phyloP scores from a whole-genome alignment of 1,140 invertebrate genomes.

The Drosophila grimshawi region DNA sequence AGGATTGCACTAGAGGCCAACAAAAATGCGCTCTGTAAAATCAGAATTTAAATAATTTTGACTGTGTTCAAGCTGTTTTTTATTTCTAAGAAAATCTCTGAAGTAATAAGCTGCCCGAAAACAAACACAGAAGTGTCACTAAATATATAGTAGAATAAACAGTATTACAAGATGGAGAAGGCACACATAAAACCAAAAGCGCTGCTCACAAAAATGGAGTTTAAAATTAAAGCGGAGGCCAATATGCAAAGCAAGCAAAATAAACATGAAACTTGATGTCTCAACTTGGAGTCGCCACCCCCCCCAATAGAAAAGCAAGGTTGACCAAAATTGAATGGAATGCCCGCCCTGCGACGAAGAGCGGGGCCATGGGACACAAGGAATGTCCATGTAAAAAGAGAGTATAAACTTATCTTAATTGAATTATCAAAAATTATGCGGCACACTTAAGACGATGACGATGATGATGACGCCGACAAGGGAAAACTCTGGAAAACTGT shows the following conservation, averaged over 20 bases:
- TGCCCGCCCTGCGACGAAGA: slow-evolving; percentile 12
- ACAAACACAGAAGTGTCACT: background rate
- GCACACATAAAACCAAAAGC: background rate
- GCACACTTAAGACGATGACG: slow-evolving; percentile 48
- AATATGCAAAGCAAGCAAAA: slow-evolving; percentile 56
- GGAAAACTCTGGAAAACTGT: slow-evolving; percentile 29
- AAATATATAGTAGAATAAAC: slow-evolving; percentile 7
- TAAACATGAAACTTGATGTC: slow-evolving; percentile 62
- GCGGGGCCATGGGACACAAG: slow-evolving; percentile 1
- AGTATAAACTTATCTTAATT: slow-evolving; percentile 69
- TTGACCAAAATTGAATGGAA: slow-evolving; percentile 53
- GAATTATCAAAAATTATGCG: slow-evolving; percentile 73
- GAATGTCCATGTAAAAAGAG: slow-evolving; percentile 39
- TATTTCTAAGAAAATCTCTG: background rate
- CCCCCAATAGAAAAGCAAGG: background rate
- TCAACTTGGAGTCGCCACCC: slow-evolving; percentile 42
- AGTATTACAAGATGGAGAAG: background rate
- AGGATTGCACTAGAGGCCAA: background rate
- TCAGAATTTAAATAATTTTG: background rate
- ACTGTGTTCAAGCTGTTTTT: background rate
- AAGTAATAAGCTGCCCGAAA: background rate
- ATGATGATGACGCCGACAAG: slow-evolving; percentile 4
- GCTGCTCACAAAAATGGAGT: slow-evolving; percentile 18
- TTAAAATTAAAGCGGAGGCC: slow-evolving; percentile 29
- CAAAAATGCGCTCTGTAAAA: background rate